Conservation (phyloP, 2,797 vertebrate species). For the Bucorvus abyssinicus region DNA sequence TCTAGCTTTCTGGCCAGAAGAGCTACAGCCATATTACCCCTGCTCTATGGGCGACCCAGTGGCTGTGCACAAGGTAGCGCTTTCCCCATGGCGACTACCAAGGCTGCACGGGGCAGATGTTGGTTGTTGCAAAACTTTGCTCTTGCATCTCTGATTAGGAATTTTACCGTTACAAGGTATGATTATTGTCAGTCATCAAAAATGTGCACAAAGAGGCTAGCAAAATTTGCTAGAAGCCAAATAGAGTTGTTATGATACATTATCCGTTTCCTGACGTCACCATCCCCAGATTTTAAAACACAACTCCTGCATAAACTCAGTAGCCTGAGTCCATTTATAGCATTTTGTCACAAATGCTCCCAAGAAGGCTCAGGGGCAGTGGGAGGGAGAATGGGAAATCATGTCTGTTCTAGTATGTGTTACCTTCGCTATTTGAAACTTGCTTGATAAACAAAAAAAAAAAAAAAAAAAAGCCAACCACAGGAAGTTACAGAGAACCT, state of each 20-base stretch:
- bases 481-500: background rate
- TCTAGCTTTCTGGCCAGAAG: background rate
- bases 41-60: accelerated
- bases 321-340: background rate
- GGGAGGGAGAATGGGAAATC: background rate
- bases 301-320: background rate
- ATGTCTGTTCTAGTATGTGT: accelerated
- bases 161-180: background rate
- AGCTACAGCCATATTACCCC: background rate
- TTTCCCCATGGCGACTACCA: background rate
- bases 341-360: background rate
- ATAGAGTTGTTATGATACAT: accelerated
- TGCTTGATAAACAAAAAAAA: background rate
- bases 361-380: background rate
- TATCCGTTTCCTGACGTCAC: background rate
- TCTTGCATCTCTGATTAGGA: background rate
- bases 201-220: background rate
- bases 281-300: background rate
- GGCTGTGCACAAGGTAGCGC: background rate
- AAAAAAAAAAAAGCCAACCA: background rate
- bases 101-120: background rate
- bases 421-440: background rate
- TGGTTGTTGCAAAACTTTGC: background rate
- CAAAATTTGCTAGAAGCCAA: background rate
- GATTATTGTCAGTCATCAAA: background rate